Conservation (phyloP, 2,113 vertebrate genomes). For the Pseudonaja textilis region DNA sequence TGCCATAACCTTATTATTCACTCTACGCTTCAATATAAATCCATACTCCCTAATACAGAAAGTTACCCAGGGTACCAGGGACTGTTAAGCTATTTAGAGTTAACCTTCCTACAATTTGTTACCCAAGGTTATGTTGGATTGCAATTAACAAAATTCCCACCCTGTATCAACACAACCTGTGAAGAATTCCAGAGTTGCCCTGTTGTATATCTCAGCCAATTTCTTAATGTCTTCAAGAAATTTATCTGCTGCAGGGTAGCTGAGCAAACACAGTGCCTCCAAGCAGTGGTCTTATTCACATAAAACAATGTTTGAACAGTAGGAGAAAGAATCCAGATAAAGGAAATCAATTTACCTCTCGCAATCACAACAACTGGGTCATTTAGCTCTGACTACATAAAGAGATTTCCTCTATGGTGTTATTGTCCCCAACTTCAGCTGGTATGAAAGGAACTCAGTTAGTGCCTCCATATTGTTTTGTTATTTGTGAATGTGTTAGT, state of each 20-base stretch:
- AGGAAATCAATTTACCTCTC: background rate
- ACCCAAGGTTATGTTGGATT: background rate
- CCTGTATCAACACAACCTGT: background rate
- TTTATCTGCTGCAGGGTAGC: background rate
- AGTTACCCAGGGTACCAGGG: background rate
- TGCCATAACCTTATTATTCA: background rate
- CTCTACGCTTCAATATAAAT: background rate
- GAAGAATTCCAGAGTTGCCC: background rate
- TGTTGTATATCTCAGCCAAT: background rate
- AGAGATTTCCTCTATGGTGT: background rate
- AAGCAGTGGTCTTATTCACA: background rate
- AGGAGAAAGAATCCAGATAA: background rate
- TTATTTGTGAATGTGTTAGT: background rate
- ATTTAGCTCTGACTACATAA: background rate
- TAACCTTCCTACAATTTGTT: background rate
- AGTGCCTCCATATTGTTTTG: background rate
- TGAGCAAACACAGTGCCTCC: background rate
- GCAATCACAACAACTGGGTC: background rate
- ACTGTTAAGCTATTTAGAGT: background rate
- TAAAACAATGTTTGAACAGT: background rate
- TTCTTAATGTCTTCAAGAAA: background rate
- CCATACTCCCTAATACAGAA: background rate
- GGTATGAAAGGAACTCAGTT: background rate
- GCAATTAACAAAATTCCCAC: background rate
- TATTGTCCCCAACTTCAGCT: background rate